phyloP scores from a whole-genome alignment of 2,113 vertebrate species.

The Pangasianodon hypophthalmus region DNA sequence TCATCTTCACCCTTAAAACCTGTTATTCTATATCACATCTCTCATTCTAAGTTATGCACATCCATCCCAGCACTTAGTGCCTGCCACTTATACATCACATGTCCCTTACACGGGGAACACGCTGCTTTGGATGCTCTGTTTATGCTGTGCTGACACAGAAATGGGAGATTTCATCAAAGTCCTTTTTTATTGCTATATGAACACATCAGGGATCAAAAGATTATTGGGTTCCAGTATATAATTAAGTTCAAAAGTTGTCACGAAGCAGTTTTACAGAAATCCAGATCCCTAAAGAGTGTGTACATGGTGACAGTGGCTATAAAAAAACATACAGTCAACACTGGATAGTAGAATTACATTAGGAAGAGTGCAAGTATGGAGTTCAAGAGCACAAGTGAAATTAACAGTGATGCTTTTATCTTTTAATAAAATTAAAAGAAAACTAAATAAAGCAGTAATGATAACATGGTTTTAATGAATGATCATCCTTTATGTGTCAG shows the following conservation, averaged over 20 bases:
- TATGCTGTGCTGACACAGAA: not conserved
- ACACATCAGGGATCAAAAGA: not conserved
- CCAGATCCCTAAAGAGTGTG: not conserved
- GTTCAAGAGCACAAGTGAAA: not conserved
- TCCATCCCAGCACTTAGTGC: not conserved
- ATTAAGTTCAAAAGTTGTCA: not conserved
- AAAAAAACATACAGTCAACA: not conserved
- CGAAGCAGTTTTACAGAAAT: not conserved
- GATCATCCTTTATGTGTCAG: not conserved
- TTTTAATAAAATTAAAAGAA: not conserved
- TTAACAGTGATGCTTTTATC: not conserved
- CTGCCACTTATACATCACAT: slow-evolving; percentile 21
- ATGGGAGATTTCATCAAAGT: not conserved
- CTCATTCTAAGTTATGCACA: slow-evolving; percentile 20
- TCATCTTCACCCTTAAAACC: slow-evolving; percentile 39
- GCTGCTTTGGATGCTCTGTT: not conserved
- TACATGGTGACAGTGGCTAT: not conserved
- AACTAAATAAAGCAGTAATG: not conserved
- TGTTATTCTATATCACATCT: slow-evolving; percentile 33
- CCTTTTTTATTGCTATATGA: not conserved
- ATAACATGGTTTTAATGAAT: not conserved
- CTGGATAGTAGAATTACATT: not conserved
- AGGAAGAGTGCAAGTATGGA: not conserved
- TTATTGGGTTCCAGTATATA: not conserved
- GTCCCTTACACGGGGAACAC: not conserved